Percentiles rank a stretch among this genome's conserved stretches.
phyloP scores from a whole-genome alignment of 1,140 invertebrate species.

The Antheraea pernyi region DNA sequence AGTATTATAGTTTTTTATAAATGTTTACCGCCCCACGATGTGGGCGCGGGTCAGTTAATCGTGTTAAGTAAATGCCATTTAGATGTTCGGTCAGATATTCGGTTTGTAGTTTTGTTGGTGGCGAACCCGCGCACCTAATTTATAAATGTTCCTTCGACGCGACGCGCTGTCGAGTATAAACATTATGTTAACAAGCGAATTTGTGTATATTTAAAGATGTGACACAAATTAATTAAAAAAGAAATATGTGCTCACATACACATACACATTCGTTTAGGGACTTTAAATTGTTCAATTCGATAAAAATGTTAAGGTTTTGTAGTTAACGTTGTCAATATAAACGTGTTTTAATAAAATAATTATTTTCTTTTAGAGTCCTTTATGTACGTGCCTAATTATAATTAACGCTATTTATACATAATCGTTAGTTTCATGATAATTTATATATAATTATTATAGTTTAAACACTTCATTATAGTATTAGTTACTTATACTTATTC shows the following conservation, averaged over 20 bases:
- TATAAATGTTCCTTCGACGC: conserved; percentile 67
- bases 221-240: neutral
- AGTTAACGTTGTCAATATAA: too few relatives aligned
- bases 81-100: conserved; percentile 64
- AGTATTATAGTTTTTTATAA: too few relatives aligned
- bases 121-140: conserved; percentile 62
- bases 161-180: conserved; percentile 49
- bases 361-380: too few relatives aligned
- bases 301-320: neutral
- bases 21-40: too few relatives aligned
- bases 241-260: neutral
- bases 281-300: neutral
- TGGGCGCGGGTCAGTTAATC: too few relatives aligned
- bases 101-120: conserved; percentile 63
- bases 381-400: too few relatives aligned
- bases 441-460: too few relatives aligned
- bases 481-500: too few relatives aligned
- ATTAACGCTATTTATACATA: too few relatives aligned
- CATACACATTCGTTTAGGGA: neutral
- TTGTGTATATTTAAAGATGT: neutral
- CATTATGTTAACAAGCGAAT: conserved; percentile 12
- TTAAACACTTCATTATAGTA: too few relatives aligned
- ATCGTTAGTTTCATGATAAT: too few relatives aligned
- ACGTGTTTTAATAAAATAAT: too few relatives aligned
- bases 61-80: conserved; percentile 44